phyloP scores from a whole-genome alignment of 2,888 invertebrate genomes.

The Pseudococcus jackbeardsleyi region DNA sequence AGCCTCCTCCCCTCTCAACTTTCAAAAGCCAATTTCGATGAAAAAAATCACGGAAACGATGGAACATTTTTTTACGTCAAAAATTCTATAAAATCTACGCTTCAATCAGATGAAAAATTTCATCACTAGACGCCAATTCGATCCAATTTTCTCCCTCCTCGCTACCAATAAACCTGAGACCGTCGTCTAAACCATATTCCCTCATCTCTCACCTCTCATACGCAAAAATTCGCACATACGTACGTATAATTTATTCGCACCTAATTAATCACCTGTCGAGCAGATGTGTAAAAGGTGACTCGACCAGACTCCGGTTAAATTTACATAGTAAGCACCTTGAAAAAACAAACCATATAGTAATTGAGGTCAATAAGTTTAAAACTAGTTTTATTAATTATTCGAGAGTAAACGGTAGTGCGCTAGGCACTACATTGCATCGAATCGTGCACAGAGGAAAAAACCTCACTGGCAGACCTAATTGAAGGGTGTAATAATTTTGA shows the following conservation, averaged over 20 bases:
- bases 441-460: background rate
- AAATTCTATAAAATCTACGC: no score
- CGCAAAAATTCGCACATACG: no score
- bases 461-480: background rate
- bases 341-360: constrained; percentile 27
- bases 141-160: no score
- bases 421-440: background rate
- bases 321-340: constrained; percentile 42
- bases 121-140: no score
- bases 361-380: constrained; percentile 53
- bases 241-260: constrained; percentile 35
- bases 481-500: constrained; percentile 30
- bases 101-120: no score
- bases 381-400: constrained; percentile 47
- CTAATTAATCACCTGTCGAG: constrained; percentile 35
- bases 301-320: constrained; percentile 13
- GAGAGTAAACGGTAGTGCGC: background rate
- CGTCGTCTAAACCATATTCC: background rate
- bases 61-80: no score
- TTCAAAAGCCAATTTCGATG: no score
- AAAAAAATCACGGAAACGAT: no score
- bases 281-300: background rate
- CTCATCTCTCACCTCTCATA: background rate
- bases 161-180: no score
- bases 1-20: no score